Conservation (phyloP, 1,140 invertebrate species). For the Hypsibius dujardini region DNA sequence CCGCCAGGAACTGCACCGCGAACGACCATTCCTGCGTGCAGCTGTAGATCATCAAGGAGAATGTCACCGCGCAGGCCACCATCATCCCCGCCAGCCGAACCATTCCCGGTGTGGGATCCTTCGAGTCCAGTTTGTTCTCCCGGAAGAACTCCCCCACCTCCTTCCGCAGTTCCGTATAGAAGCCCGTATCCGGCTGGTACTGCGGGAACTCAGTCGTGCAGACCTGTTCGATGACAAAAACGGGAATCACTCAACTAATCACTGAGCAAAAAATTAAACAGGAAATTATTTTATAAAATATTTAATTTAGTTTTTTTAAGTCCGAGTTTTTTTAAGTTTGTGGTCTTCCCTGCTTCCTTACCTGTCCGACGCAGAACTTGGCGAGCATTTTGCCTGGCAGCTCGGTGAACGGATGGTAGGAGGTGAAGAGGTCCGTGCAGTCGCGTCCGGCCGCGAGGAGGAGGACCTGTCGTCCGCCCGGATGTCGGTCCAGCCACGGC, state of each 20-base stretch:
- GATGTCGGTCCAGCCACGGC: not conserved
- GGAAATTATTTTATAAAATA: too few relatives aligned
- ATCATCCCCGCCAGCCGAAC: not conserved
- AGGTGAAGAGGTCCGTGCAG: slow-evolving; percentile 5
- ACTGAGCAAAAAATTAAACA: too few relatives aligned
- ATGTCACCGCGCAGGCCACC: not conserved
- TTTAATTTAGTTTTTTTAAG: too few relatives aligned
- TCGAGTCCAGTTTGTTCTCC: not conserved
- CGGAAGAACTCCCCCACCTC: not conserved
- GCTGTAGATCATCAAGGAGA: not conserved
- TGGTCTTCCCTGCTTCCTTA: too few relatives aligned
- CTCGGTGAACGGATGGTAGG: not conserved
- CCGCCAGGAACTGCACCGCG: not conserved
- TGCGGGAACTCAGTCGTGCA: not conserved
- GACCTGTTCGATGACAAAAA: too few relatives aligned
- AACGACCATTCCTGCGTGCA: not conserved
- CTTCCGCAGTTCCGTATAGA: not conserved
- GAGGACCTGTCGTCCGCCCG: not conserved
- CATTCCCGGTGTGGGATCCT: not conserved
- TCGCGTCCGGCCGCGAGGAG: not conserved
- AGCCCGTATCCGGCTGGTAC: not conserved
- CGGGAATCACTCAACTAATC: too few relatives aligned
- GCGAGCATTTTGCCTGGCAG: not conserved
- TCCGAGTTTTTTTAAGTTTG: too few relatives aligned
- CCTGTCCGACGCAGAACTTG: not conserved